Base-by-base conservation (phyloP, 1,140 invertebrate genomes). In the Lepidurus arcticus region DNA sequence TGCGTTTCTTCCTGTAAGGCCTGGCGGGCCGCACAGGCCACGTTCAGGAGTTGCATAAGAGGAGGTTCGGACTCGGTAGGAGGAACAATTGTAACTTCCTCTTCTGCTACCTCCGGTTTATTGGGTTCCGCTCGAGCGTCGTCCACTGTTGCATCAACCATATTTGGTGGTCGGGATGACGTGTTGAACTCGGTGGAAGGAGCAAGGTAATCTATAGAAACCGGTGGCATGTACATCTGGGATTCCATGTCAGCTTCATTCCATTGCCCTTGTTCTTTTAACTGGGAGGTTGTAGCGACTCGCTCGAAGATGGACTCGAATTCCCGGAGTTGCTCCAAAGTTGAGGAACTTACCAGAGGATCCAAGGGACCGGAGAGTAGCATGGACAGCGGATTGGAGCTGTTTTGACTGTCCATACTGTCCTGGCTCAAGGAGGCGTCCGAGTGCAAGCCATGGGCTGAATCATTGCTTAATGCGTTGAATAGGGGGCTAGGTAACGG, bases 301-400 rank as follows among this genome's bases (percentile, higher is more conserved):
- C 93, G 91, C 83, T 94, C 92, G 73, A 93, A 85, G 0, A 94
- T 92, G 84, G 91, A 92, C 83, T 94, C 92, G 82, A 94, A 94
- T 84, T 94, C 92, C 45, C 92, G 85, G 7, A 94, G 82, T 81
- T 93, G 92, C 83, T 94, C 92, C 34, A 93, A 83, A 10, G 92
- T 93, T 4, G 87, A 0, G 6, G 47, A 65, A 11, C 73, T 44
- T n/a, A 76, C 73, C 43, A 65, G 26, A 5, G 76, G 74, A 24
- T 79, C 75, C 75, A 79, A 45, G 11, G 42, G 74, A 42, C 75
- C 75, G n/a, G 45, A 53, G 3, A 79, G 44, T 1, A 77, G 34
- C n/a, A 44, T 45, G 21, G 65, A 73, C n/a, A 65, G 21, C 16
- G 53, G 53, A 42, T 73, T 77, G 53, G 65, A 74, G 16, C 74